Conservation (phyloP, 2,888 invertebrate species). For the Smittia aterrima region DNA sequence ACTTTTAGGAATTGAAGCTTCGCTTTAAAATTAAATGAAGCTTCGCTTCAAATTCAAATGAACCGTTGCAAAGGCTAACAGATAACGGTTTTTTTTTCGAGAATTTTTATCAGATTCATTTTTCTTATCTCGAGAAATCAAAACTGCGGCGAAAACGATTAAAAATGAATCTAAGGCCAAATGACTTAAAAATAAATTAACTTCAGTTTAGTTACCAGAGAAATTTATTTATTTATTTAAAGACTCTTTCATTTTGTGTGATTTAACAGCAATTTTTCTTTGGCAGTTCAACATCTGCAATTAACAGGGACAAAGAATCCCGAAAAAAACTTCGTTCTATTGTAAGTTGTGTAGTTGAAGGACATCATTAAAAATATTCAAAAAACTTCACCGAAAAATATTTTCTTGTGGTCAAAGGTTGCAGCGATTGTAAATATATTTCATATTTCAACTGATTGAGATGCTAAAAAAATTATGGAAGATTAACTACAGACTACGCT, state of each 20-base stretch:
- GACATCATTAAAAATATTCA: background rate
- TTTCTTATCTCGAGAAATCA: too few species aligned
- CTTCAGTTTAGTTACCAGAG: constrained; percentile 20
- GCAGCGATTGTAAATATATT: constrained; percentile 3
- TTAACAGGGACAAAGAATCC: background rate
- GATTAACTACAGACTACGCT: constrained; percentile 25
- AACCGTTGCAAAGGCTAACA: too few species aligned
- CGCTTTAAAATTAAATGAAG: background rate
- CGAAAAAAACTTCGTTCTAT: background rate
- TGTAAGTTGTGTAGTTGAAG: background rate
- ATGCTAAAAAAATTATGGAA: background rate
- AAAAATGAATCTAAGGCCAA: too few species aligned
- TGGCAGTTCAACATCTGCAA: constrained; percentile 34
- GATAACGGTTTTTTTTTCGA: too few species aligned
- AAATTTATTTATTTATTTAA: constrained; percentile 33
- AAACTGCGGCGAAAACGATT: too few species aligned
- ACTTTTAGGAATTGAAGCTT: background rate
- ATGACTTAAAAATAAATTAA: too few species aligned
- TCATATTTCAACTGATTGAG: too few species aligned
- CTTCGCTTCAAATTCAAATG: background rate
- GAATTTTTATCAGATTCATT: too few species aligned
- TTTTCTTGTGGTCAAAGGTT: constrained; percentile 1
- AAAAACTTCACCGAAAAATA: constrained; percentile 10
- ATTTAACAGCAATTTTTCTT: constrained; percentile 21
- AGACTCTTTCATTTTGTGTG: constrained; percentile 26